phyloP scores from a whole-genome alignment of 1,140 invertebrate genomes.

The Sinella curviseta region DNA sequence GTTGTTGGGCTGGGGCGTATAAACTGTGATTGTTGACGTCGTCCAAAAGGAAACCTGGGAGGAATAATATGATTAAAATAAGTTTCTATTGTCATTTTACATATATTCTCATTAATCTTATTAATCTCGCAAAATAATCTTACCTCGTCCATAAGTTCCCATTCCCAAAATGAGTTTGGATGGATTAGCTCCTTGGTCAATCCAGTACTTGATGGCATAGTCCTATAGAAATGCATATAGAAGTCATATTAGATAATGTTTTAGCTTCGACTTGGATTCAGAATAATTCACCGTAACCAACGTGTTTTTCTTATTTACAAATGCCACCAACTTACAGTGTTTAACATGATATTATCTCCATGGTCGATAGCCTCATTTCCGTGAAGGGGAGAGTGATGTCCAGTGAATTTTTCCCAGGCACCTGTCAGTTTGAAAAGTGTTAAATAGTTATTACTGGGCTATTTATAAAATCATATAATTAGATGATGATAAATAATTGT shows the following conservation, averaged over 20 bases:
- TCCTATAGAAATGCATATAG: slow-evolving; percentile 49
- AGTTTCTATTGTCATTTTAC: no score
- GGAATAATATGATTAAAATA: slow-evolving; percentile 55
- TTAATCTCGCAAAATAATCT: slow-evolving; percentile 57
- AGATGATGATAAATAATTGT: no score
- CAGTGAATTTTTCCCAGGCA: slow-evolving; percentile 62
- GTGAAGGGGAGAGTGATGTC: slow-evolving; percentile 65
- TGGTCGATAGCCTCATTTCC: slow-evolving; percentile 49
- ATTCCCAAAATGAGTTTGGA: slow-evolving; percentile 61
- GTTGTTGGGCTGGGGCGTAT: slow-evolving; percentile 58
- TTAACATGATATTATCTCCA: slow-evolving; percentile 2
- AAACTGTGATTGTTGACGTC: slow-evolving; percentile 52
- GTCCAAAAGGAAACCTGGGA: slow-evolving; percentile 57
- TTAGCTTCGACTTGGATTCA: neutral
- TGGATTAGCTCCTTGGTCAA: slow-evolving; percentile 55
- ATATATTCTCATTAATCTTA: no score
- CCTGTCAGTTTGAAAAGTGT: neutral
- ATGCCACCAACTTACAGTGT: neutral
- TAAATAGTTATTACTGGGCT: neutral
- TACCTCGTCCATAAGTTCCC: slow-evolving; percentile 58
- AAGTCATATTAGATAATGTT: no score
- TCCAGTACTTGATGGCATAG: slow-evolving; percentile 55
- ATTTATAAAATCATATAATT: neutral
- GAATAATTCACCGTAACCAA: no score
- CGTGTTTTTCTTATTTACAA: no score